Base-by-base conservation (phyloP, 2,113 vertebrate species). In the Mesocricetus auratus region DNA sequence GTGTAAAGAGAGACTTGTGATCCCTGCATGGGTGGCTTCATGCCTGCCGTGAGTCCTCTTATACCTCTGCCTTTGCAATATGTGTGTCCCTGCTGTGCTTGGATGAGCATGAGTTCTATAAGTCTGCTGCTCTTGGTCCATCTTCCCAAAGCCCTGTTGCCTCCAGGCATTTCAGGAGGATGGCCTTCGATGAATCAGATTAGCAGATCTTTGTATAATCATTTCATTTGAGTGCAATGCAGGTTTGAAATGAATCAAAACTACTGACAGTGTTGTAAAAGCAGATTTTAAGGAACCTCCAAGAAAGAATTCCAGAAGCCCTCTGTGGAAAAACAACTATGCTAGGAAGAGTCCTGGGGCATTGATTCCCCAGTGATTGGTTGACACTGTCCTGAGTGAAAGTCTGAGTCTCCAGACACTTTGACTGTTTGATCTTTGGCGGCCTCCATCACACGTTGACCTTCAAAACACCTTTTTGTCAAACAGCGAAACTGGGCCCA, bases 231-330 rank as follows among this genome's bases (percentile, higher is more conserved):
- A 79, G 39, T 33, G 68, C 6, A 60, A 26, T 19, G 36, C 22
- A 91, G 68, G 33, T 81, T 94, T 58, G 74, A 90, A 73, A 42
- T 85, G 17, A 62, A 88, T 36, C 36, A n/a, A 79, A 93, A 91
- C 74, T 62, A 53, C 73, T 39, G 73, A 69, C 60, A 68, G 33
- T 22, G 62, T 85, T 24, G 13, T 83, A 85, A 92, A 82, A 21
- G 74, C 77, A 56, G 77, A 50, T 86, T 89, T 58, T 4, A 64
- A 73, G 79, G 68, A 4, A 89, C 10, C 21, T 64, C 31, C n/a
- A 11, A 15, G 39, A 82, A 9, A 62, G n/a, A 87, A 53, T 50
- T 75, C 29, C 42, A 79, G 68, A 66, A 36, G 45, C 10, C 68
- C 50, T 53, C 64, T 81, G 71, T 1, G 17, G 17, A 19, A 39